Conservation (phyloP, 2,888 invertebrate species). For the Hipparchia sbordonii region DNA sequence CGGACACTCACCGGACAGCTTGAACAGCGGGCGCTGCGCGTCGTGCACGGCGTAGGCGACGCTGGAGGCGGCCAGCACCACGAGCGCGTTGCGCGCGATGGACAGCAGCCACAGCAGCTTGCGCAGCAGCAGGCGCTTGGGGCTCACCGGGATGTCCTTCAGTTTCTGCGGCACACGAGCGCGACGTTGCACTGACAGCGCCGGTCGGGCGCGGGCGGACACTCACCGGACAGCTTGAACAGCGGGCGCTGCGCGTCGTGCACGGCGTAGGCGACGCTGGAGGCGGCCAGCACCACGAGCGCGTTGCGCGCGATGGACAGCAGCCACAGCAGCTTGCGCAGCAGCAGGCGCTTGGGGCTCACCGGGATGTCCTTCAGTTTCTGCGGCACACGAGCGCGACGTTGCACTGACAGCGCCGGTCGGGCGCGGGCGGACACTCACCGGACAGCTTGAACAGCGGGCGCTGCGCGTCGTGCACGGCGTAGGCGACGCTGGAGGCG, state of each 20-base stretch:
- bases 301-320: conserved; percentile 91
- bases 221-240: conserved; percentile 83
- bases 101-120: conserved; percentile 88
- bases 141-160: conserved; percentile 78
- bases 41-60: conserved; percentile 83
- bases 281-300: conserved; percentile 86
- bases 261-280: conserved; percentile 82
- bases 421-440: conserved; percentile 29
- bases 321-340: conserved; percentile 86
- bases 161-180: conserved; percentile 79
- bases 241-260: conserved; percentile 79
- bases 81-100: conserved; percentile 90
- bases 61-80: conserved; percentile 85
- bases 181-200: too few relatives aligned
- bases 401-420: too few relatives aligned
- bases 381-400: conserved; percentile 63
- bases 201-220: too few relatives aligned
- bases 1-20: conserved; percentile 74
- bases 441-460: conserved; percentile 86
- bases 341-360: conserved; percentile 56
- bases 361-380: conserved; percentile 84
- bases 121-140: conserved; percentile 68
- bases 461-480: conserved; percentile 71
- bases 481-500: conserved; percentile 84
- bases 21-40: conserved; percentile 82